Evolutionary conservation across 2,888 invertebrate genomes (phyloP).

Genomic region (Eutolmus rufibarbis): DNA sequence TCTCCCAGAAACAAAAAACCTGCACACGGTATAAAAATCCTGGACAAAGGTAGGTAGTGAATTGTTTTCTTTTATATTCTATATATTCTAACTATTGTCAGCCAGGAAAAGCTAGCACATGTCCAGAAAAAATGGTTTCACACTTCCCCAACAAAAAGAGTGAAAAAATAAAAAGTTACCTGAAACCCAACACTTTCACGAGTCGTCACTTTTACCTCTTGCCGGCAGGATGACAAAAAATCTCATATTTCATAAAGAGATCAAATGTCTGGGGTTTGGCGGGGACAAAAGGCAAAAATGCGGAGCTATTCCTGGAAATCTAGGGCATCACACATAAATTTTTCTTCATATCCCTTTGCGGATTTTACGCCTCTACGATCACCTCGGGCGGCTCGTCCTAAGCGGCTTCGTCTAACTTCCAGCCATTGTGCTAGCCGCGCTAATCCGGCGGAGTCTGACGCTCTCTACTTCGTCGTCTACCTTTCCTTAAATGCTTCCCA

Average conservation of each 20-base stretch:
- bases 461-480: not conserved
- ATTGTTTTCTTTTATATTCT: not conserved
- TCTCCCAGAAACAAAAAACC: not conserved
- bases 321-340: not conserved
- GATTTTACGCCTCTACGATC: not conserved
- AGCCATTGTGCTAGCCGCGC: not conserved
- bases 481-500: not conserved
- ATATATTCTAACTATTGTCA: not conserved
- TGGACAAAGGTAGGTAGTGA: not conserved
- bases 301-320: slow-evolving; percentile 21
- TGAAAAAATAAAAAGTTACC: not conserved
- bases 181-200: slow-evolving; percentile 28
- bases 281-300: not conserved
- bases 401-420: not conserved
- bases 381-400: not conserved
- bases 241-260: slow-evolving; percentile 26
- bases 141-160: not conserved
- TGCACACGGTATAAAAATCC: too few relatives aligned
- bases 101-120: not conserved
- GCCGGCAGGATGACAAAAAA: not conserved
- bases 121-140: not conserved
- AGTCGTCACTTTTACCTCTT: slow-evolving; percentile 23
- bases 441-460: not conserved
- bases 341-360: not conserved
- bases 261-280: slow-evolving; percentile 5